A percentile compares a stretch with the other conserved stretches of the same genome.
Evolutionary conservation across 1,140 invertebrate genomes (phyloP).

Genomic region (Drosophila virilis): DNA sequence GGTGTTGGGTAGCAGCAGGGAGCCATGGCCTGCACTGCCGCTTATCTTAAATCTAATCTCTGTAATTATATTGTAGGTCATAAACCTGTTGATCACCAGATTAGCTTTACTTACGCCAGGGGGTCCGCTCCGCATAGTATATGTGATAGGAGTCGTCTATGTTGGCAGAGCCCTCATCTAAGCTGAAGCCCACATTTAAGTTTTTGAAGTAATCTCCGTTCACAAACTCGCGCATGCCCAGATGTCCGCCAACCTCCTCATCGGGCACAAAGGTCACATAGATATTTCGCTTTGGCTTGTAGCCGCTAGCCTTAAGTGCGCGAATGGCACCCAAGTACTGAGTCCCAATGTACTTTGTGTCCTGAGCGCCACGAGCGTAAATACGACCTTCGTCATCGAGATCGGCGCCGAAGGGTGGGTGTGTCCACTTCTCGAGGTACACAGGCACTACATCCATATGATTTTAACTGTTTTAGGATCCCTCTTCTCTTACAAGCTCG

Average conservation of each 20-base stretch:
- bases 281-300: constrained; percentile 87
- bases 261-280: constrained; percentile 94
- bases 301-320: constrained; percentile 86
- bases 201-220: constrained; percentile 90
- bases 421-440: constrained; percentile 87
- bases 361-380: constrained; percentile 91
- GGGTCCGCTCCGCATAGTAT: constrained; percentile 91
- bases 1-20: constrained; percentile 91
- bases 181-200: constrained; percentile 93
- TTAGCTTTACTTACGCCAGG: constrained; percentile 86
- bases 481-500: no score
- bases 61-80: constrained; percentile 82
- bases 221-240: constrained; percentile 93
- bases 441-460: constrained; percentile 95
- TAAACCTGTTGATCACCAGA: neutral
- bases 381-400: constrained; percentile 91
- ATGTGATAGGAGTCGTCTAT: constrained; percentile 87
- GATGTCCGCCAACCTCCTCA: constrained; percentile 94
- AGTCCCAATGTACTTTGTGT: constrained; percentile 84
- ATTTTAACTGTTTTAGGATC: no score
- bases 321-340: constrained; percentile 89
- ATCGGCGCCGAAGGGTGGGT: constrained; percentile 89
- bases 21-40: constrained; percentile 95
- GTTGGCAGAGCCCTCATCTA: constrained; percentile 93
- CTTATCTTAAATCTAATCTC: constrained; percentile 73